Percentiles rank a stretch among this genome's conserved stretches.
These are phyloP conservation scores for Pelecanus crispus DNA, from an alignment of 2,113 vertebrate species.

Conservation along the genomic window DNA sequence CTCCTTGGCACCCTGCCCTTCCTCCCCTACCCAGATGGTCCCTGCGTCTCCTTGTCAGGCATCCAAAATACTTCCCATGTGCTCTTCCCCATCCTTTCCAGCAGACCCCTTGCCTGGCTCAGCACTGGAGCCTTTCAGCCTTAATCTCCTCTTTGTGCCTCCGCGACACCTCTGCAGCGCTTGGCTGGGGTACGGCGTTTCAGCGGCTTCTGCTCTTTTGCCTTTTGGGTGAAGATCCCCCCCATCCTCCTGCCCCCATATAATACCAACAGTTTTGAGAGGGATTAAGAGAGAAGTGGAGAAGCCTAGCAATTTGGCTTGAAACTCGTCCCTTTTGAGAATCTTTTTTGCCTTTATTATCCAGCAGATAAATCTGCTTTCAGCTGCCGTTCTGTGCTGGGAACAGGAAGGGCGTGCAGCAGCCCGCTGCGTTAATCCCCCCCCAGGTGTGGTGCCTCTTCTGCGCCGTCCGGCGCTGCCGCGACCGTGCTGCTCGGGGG, in stretches of 20 bases:
- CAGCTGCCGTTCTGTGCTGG: not conserved
- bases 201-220: not conserved
- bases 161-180: not conserved
- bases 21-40: constrained; percentile 25
- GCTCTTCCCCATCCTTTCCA: not conserved
- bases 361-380: constrained; percentile 33
- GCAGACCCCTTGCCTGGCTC: not conserved
- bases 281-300: not conserved
- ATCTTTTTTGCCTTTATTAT: constrained; percentile 1
- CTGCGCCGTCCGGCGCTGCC: not conserved
- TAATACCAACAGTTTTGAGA: not conserved
- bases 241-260: too few species aligned
- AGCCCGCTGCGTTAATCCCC: not conserved
- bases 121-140: not conserved
- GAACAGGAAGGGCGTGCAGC: not conserved
- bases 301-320: not conserved
- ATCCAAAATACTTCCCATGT: not conserved
- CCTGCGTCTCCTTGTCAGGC: not conserved
- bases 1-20: constrained; percentile 6
- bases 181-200: not conserved
- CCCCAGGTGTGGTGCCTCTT: not conserved
- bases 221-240: not conserved
- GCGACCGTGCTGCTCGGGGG: fast-evolving
- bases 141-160: constrained; percentile 37
- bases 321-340: not conserved